Conservation (phyloP, 2,113 vertebrate species). For the Solea senegalensis region DNA sequence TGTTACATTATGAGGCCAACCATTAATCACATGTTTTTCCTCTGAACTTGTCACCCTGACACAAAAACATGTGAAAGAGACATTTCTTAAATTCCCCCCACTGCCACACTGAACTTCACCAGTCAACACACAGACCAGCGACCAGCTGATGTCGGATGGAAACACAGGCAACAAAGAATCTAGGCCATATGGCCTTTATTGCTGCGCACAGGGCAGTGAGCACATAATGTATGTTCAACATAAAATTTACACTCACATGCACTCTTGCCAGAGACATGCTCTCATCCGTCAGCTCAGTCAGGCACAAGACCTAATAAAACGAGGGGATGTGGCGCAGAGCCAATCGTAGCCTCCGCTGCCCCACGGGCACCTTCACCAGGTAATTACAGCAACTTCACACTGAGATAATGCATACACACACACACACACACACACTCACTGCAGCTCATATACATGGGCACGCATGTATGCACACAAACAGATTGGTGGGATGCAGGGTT, state of each 20-base stretch:
- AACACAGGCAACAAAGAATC: constrained; percentile 5
- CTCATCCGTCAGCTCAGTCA: constrained; percentile 29
- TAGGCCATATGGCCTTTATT: neutral
- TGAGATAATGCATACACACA: constrained; percentile 52
- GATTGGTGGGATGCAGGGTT: constrained; percentile 14
- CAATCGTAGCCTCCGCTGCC: constrained; percentile 51
- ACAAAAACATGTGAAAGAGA: constrained; percentile 38
- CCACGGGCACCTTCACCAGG: constrained; percentile 44
- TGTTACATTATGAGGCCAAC: neutral
- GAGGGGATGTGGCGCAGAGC: constrained; percentile 52
- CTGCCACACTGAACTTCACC: constrained; percentile 44
- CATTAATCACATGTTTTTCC: constrained; percentile 7
- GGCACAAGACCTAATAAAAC: constrained; percentile 71
- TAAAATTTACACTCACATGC: constrained; percentile 15
- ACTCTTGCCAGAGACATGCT: constrained; percentile 9
- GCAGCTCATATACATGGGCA: constrained; percentile 51
- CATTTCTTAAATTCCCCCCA: constrained; percentile 55
- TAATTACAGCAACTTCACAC: constrained; percentile 68
- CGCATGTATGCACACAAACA: constrained; percentile 45
- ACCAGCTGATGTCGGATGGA: constrained; percentile 25
- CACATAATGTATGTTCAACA: neutral
- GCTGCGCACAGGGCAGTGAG: constrained; percentile 13
- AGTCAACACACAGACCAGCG: constrained; percentile 4
- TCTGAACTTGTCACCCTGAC: constrained; percentile 46
- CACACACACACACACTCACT: constrained; percentile 15